Percentiles rank a stretch among this genome's conserved stretches.
phyloP scores from a whole-genome alignment of 2,797 vertebrate genomes.

The Syngnathus acus region DNA sequence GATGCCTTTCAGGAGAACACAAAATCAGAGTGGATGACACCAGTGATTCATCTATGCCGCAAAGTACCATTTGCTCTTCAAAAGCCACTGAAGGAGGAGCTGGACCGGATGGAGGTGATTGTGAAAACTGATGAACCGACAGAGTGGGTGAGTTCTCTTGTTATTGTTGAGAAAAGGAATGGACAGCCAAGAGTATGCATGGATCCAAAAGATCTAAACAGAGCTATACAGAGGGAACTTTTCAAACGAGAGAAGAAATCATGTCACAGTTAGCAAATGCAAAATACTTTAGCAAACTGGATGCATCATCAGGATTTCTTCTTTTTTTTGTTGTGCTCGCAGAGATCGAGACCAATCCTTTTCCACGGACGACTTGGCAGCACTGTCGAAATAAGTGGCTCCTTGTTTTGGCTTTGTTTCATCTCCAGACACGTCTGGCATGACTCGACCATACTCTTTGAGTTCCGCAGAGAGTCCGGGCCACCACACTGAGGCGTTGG shows the following conservation, averaged over 20 bases:
- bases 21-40: background rate
- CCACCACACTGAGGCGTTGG: too few species aligned
- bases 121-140: slow-evolving; percentile 17
- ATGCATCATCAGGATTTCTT: slow-evolving; percentile 11
- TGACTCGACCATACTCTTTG: too few species aligned
- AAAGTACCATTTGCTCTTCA: slow-evolving; percentile 19
- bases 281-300: slow-evolving; percentile 15
- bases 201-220: slow-evolving; percentile 18
- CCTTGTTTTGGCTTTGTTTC: too few species aligned
- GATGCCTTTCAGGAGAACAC: background rate
- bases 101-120: slow-evolving; percentile 6
- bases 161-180: slow-evolving; percentile 11
- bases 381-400: too few species aligned
- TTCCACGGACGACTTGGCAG: too few species aligned
- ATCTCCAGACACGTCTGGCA: too few species aligned
- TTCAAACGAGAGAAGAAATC: slow-evolving; percentile 17
- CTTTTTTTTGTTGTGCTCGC: too few species aligned
- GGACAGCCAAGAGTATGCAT: slow-evolving; percentile 13
- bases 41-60: slow-evolving; percentile 16
- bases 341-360: too few species aligned
- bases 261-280: slow-evolving; percentile 12
- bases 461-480: too few species aligned
- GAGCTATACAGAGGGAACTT: slow-evolving; percentile 11
- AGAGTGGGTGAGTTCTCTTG: slow-evolving; percentile 19
- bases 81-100: slow-evolving; percentile 9